A percentile compares a stretch with the other conserved stretches of the same genome.
Evolutionary conservation across 1,140 invertebrate species (phyloP).

Genomic region (Euura lappo): DNA sequence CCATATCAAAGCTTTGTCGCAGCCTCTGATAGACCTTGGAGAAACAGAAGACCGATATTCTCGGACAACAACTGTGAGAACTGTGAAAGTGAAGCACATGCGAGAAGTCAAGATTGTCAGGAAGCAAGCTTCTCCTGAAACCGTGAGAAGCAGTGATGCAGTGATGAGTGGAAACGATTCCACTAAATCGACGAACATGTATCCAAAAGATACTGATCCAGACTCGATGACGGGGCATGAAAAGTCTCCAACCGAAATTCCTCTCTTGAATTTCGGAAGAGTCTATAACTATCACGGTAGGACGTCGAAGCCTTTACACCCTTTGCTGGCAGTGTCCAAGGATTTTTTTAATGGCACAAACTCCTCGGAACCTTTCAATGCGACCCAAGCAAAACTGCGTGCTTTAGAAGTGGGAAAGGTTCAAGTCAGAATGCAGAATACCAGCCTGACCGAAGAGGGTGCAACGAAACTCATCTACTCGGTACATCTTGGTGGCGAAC

Average conservation of each 20-base stretch:
- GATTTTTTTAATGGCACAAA: background rate
- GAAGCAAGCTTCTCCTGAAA: background rate
- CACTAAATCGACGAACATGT: too few species aligned
- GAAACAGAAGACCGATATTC: background rate
- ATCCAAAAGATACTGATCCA: too few species aligned
- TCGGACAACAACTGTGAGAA: background rate
- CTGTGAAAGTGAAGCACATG: background rate
- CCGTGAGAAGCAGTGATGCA: too few species aligned
- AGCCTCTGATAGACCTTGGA: background rate
- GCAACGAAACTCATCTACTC: slow-evolving; percentile 71
- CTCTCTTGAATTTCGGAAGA: background rate
- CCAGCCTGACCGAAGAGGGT: slow-evolving; percentile 38
- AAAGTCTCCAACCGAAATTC: too few species aligned
- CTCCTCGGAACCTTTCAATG: background rate
- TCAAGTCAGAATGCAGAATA: slow-evolving; percentile 57
- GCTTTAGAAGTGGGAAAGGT: slow-evolving; percentile 41
- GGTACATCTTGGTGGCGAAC: slow-evolving; percentile 76
- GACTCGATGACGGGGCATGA: too few species aligned
- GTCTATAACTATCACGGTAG: too few species aligned
- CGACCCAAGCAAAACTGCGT: slow-evolving; percentile 1
- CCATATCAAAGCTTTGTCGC: background rate
- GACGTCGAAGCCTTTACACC: too few species aligned
- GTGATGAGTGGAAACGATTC: too few species aligned
- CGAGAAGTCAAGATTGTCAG: background rate
- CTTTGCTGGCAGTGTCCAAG: too few species aligned